A percentile compares a stretch with the other conserved stretches of the same genome.
phyloP scores from a whole-genome alignment of 2,888 invertebrate genomes.

The Tetragonisca angustula region DNA sequence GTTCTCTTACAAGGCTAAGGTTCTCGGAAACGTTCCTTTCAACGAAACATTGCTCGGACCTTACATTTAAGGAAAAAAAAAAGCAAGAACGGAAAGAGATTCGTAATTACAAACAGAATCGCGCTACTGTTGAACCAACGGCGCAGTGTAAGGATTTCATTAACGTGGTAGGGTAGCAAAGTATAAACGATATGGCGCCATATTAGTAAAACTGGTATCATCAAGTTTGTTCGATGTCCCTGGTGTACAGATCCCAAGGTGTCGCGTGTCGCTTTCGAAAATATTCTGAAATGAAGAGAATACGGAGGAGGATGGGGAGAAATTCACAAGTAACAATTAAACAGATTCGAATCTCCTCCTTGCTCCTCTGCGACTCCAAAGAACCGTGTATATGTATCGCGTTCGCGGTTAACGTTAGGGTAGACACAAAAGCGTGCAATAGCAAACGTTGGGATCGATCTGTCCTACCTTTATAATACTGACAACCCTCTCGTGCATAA shows the following conservation, averaged over 20 bases:
- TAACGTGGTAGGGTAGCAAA: not conserved
- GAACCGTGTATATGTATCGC: not conserved
- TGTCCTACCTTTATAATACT: slow-evolving; percentile 70
- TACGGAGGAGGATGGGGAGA: too few relatives aligned
- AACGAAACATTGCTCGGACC: not conserved
- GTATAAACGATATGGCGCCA: not conserved
- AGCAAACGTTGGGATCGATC: slow-evolving; percentile 72
- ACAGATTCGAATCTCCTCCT: not conserved
- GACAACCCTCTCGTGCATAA: slow-evolving; percentile 78
- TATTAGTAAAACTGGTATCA: slow-evolving; percentile 13
- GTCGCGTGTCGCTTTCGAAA: not conserved
- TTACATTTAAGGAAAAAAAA: not conserved
- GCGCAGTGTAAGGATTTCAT: not conserved
- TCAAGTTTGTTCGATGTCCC: not conserved
- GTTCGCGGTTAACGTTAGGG: not conserved
- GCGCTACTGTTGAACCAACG: not conserved
- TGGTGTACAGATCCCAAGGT: not conserved
- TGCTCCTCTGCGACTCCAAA: not conserved
- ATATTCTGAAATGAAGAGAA: not conserved
- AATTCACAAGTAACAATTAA: not conserved
- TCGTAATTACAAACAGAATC: slow-evolving; percentile 11
- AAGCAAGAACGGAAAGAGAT: too few relatives aligned
- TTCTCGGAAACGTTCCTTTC: slow-evolving; percentile 19
- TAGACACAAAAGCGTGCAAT: slow-evolving; percentile 42
- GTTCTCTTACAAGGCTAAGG: slow-evolving; percentile 3